Evolutionary conservation across 2,113 vertebrate genomes (phyloP).

Genomic region (Paramormyrops kingsleyae): DNA sequence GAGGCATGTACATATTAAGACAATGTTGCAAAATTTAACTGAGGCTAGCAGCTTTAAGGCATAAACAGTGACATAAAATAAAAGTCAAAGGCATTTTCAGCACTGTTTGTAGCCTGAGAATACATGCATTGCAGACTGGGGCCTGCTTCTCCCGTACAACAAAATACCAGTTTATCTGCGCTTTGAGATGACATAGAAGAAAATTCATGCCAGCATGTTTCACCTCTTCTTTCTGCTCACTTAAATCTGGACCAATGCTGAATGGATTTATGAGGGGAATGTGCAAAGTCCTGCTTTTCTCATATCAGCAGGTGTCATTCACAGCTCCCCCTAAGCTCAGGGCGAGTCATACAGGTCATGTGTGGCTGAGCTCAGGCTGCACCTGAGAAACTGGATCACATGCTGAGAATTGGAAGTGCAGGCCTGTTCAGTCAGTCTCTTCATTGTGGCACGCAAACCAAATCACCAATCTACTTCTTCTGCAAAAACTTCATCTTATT

Average conservation of each 20-base stretch:
- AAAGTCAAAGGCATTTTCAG: neutral
- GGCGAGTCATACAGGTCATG: neutral
- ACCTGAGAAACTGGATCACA: neutral
- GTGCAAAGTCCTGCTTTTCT: neutral
- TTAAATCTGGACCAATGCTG: neutral
- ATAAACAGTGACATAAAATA: neutral
- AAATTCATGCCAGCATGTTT: neutral
- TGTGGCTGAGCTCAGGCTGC: neutral
- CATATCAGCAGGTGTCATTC: neutral
- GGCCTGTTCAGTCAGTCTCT: neutral
- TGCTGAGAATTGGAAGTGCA: neutral
- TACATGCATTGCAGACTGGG: neutral
- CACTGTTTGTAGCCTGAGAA: neutral
- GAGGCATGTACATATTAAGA: neutral
- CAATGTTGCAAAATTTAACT: neutral
- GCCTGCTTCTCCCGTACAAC: neutral
- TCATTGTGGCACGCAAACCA: neutral
- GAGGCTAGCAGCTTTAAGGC: neutral
- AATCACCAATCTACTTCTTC: conserved; percentile 51
- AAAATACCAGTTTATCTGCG: neutral
- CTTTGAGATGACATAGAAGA: neutral
- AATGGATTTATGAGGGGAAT: neutral
- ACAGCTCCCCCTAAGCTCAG: neutral
- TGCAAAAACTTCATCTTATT: conserved; percentile 68
- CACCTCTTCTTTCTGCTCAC: neutral